Evolutionary conservation across 1,140 invertebrate genomes (phyloP).

Genomic region (Teleogryllus occipitalis): DNA sequence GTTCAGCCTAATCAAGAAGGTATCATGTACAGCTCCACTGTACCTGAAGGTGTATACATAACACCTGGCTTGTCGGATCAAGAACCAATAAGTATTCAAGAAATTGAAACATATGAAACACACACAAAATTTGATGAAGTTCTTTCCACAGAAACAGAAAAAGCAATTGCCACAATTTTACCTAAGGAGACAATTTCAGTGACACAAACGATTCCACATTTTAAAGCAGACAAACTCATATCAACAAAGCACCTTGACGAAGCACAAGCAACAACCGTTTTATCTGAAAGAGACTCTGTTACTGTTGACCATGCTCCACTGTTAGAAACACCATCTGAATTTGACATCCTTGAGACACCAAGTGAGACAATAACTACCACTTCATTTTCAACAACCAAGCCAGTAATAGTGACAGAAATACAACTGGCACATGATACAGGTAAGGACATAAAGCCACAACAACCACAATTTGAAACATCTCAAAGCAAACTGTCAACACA

Average conservation of each 20-base stretch:
- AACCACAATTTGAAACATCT: constrained; percentile 17
- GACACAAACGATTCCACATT: constrained; percentile 18
- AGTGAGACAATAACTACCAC: constrained; percentile 10
- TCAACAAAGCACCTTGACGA: constrained; percentile 9
- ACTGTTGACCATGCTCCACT: constrained; percentile 15
- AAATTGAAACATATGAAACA: constrained; percentile 19
- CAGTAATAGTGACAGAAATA: constrained; percentile 19
- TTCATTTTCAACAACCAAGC: constrained; percentile 11
- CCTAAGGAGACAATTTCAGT: constrained; percentile 22
- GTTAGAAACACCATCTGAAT: constrained; percentile 17
- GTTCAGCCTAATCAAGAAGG: constrained; percentile 16
- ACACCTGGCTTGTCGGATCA: constrained; percentile 14
- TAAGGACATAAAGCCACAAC: constrained; percentile 18
- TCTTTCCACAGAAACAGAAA: constrained; percentile 13
- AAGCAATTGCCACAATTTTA: constrained; percentile 8
- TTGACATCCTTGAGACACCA: constrained; percentile 12
- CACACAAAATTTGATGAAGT: constrained; percentile 13
- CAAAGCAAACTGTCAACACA: constrained; percentile 22
- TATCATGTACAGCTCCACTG: constrained; percentile 10
- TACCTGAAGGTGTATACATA: constrained; percentile 13
- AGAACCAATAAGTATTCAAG: constrained; percentile 14
- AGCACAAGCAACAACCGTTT: neutral
- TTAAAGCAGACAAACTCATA: constrained; percentile 19
- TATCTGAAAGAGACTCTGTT: constrained; percentile 21
- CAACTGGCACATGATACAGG: constrained; percentile 19